Evolutionary conservation across 1,140 invertebrate genomes (phyloP).

Genomic region (Heliothis subflexa): DNA sequence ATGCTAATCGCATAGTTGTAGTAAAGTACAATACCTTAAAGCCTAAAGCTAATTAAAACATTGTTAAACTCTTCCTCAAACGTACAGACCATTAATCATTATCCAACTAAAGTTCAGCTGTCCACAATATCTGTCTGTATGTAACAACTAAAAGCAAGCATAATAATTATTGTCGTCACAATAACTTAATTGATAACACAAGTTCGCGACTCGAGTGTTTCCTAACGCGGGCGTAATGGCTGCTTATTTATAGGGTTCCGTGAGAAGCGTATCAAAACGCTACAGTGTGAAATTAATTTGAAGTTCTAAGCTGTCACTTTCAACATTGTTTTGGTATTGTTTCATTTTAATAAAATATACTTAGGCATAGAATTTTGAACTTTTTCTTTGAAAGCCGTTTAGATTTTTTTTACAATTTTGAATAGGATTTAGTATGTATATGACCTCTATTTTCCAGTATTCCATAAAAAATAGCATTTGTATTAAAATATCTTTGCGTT

Average conservation of each 20-base stretch:
- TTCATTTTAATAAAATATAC: too few relatives aligned
- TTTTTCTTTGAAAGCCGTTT: too few relatives aligned
- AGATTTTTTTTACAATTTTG: too few relatives aligned
- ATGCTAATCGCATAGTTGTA: too few relatives aligned
- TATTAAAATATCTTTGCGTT: too few relatives aligned
- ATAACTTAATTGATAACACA: conserved; percentile 66
- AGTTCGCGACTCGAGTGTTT: conserved; percentile 62
- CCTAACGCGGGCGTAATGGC: conserved; percentile 56
- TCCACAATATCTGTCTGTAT: conserved; percentile 34
- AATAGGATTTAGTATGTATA: too few relatives aligned
- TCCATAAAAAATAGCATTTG: too few relatives aligned
- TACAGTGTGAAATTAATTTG: conserved; percentile 3
- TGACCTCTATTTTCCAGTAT: too few relatives aligned
- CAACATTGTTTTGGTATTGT: background rate
- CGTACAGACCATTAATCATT: background rate
- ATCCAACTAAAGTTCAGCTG: background rate
- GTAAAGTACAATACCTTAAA: too few relatives aligned
- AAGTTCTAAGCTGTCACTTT: background rate
- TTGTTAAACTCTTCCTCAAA: too few relatives aligned
- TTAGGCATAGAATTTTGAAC: too few relatives aligned
- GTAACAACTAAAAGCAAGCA: conserved; percentile 46
- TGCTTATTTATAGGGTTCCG: conserved; percentile 27
- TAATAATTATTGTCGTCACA: conserved; percentile 63
- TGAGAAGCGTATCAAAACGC: background rate
- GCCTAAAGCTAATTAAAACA: too few relatives aligned